Evolutionary conservation across 1,140 invertebrate species (phyloP).

Genomic region (Fopius arisanus): DNA sequence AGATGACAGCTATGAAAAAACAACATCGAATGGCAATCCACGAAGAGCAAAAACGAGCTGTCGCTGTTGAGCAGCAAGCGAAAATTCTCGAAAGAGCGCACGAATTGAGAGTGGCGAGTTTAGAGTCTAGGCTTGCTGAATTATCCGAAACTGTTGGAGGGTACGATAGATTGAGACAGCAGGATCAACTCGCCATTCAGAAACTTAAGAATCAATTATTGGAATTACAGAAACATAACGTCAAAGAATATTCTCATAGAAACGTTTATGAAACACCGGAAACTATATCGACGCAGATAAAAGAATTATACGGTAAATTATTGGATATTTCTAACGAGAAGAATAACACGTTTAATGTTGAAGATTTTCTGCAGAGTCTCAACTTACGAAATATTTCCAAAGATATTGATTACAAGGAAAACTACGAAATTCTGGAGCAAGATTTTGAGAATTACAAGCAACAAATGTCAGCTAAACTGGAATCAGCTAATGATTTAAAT

Average conservation of each 20-base stretch:
- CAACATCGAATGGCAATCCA: conserved; percentile 73
- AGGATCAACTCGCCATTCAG: conserved; percentile 79
- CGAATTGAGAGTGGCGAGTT: conserved; percentile 78
- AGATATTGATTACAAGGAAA: conserved; percentile 61
- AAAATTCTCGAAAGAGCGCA: conserved; percentile 72
- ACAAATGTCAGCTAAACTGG: conserved; percentile 40
- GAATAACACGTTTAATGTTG: conserved; percentile 30
- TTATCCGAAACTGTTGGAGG: conserved; percentile 80
- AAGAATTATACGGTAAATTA: conserved; percentile 48
- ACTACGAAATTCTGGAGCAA: conserved; percentile 59
- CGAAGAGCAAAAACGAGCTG: conserved; percentile 72
- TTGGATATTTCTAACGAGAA: conserved; percentile 54
- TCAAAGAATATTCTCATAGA: conserved; percentile 45
- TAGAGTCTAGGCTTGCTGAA: conserved; percentile 82
- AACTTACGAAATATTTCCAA: conserved; percentile 46
- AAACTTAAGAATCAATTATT: conserved; percentile 71
- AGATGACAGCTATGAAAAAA: conserved; percentile 76
- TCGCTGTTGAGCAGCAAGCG: conserved; percentile 74
- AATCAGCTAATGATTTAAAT: conserved; percentile 44
- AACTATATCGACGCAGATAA: conserved; percentile 52
- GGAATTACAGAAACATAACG: conserved; percentile 55
- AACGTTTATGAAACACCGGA: conserved; percentile 45
- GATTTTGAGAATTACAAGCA: conserved; percentile 64
- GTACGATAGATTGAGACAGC: conserved; percentile 77
- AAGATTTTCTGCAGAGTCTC: conserved; percentile 48